phyloP scores from a whole-genome alignment of 2,113 vertebrate species.

The Lasiurus borealis region DNA sequence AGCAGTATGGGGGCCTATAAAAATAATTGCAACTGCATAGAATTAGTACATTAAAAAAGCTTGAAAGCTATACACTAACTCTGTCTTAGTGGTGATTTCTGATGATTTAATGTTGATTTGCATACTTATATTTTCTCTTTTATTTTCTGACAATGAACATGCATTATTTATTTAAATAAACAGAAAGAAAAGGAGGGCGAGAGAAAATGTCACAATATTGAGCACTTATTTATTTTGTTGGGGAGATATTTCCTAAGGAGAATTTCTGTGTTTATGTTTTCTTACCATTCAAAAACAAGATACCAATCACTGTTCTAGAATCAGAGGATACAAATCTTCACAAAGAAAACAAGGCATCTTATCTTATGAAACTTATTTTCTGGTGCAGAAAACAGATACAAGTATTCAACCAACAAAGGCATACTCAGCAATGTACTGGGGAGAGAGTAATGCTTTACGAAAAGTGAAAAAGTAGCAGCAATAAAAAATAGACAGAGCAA shows the following conservation, averaged over 20 bases:
- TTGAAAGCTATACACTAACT: slow-evolving; percentile 27
- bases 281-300: slow-evolving; percentile 21
- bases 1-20: slow-evolving; percentile 13
- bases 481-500: not conserved
- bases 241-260: slow-evolving; percentile 21
- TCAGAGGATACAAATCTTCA: slow-evolving; percentile 11
- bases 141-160: not conserved
- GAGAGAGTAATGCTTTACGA: not conserved
- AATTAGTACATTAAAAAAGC: slow-evolving; percentile 14
- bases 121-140: not conserved
- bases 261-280: not conserved
- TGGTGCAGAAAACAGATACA: not conserved
- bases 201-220: not conserved
- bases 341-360: not conserved
- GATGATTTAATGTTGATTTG: slow-evolving; percentile 22
- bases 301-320: slow-evolving; percentile 22
- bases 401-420: not conserved
- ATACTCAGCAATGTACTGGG: not conserved
- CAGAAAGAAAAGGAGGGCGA: not conserved
- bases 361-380: not conserved
- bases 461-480: not conserved
- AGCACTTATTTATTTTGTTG: not conserved
- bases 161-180: slow-evolving; percentile 34
- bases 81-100: slow-evolving; percentile 5
- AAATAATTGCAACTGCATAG: slow-evolving; percentile 34